These are phyloP conservation scores for Prunella fulvescens DNA, from an alignment of 2,113 vertebrate genomes.

Conservation along the genomic window DNA sequence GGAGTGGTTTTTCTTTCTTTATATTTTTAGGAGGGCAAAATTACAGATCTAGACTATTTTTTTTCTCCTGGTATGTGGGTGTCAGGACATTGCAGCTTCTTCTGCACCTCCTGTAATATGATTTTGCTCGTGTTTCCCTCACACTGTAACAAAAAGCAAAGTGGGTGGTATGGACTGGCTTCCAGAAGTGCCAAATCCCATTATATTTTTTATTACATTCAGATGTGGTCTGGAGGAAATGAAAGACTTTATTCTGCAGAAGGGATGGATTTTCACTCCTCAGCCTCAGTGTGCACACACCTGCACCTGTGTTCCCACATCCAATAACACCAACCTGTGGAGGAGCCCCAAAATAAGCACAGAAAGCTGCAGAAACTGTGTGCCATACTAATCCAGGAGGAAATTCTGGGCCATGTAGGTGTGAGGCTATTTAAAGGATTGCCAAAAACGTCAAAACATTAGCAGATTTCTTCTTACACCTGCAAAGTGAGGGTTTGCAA, in stretches of 20 bases:
- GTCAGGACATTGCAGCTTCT: slow-evolving; percentile 17
- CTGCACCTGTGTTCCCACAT: neutral
- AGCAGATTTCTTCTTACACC: neutral
- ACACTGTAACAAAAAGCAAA: neutral
- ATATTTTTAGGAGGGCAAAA: neutral
- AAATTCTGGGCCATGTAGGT: slow-evolving; percentile 26
- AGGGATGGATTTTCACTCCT: neutral
- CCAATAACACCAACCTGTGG: neutral
- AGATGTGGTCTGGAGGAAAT: neutral
- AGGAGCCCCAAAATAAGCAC: neutral
- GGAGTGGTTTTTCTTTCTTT: neutral
- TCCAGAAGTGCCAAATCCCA: neutral
- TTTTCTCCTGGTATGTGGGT: neutral
- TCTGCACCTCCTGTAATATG: neutral
- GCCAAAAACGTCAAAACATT: neutral
- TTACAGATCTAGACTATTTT: neutral
- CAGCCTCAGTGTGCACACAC: neutral
- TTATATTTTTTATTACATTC: neutral
- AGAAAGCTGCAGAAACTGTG: neutral
- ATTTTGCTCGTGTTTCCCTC: neutral
- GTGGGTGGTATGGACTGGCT: neutral
- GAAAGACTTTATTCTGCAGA: neutral
- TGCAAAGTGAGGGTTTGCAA: neutral
- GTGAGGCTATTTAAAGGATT: slow-evolving; percentile 26
- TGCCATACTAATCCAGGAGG: neutral